These are phyloP conservation scores for Oryzias sinensis DNA, from an alignment of 2,797 vertebrate genomes.

Conservation along the genomic window DNA sequence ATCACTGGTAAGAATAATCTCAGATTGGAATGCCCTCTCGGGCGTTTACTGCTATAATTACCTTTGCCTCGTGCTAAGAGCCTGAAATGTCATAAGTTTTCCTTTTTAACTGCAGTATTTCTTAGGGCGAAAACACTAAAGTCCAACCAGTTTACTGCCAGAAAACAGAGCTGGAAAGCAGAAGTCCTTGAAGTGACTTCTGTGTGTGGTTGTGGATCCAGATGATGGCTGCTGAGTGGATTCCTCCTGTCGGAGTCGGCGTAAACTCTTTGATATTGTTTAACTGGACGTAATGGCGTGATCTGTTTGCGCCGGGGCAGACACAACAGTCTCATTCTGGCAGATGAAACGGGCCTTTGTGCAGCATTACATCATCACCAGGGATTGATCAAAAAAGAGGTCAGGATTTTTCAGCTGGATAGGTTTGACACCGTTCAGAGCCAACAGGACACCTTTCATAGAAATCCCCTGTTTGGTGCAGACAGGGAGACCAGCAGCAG, in stretches of 20 bases:
- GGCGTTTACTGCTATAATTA: constrained; percentile 32
- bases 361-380: constrained; percentile 55
- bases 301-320: constrained; percentile 46
- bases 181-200: constrained; percentile 5
- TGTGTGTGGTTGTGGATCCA: constrained; percentile 17
- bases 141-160: background rate
- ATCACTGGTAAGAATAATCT: constrained; percentile 11
- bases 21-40: constrained; percentile 26
- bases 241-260: constrained; percentile 8
- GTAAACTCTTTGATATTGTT: constrained; percentile 41
- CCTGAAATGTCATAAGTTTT: constrained; percentile 36
- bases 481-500: too few relatives aligned
- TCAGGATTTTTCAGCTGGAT: constrained; percentile 33
- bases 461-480: constrained; percentile 10
- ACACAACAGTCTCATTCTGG: constrained; percentile 60
- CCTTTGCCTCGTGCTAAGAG: constrained; percentile 22
- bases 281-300: constrained; percentile 24
- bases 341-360: constrained; percentile 62
- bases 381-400: constrained; percentile 28
- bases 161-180: constrained; percentile 9
- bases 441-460: background rate
- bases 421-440: constrained; percentile 24
- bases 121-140: constrained; percentile 20
- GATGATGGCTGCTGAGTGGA: constrained; percentile 14
- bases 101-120: constrained; percentile 2